phyloP scores from a whole-genome alignment of 2,797 vertebrate genomes.

The Acanthornis magna region DNA sequence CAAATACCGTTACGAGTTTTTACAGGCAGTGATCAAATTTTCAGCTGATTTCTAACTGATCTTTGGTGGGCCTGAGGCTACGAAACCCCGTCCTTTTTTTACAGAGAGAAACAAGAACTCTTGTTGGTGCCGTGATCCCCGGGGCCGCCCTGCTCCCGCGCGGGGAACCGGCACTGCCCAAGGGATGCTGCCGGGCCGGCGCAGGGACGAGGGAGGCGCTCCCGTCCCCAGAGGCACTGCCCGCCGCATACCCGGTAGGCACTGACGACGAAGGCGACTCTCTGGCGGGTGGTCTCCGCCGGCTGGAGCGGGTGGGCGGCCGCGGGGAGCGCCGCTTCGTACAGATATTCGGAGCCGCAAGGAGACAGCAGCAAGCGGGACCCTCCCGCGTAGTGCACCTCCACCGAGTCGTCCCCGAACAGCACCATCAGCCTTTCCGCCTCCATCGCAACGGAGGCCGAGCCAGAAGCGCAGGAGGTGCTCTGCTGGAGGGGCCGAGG shows the following conservation, averaged over 20 bases:
- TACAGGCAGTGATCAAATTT: accelerated
- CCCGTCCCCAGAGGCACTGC: not conserved
- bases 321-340: slow-evolving; percentile 67
- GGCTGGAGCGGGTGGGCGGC: slow-evolving; percentile 75
- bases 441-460: not conserved
- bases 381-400: slow-evolving; percentile 76
- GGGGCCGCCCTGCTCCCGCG: too few species aligned
- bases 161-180: not conserved
- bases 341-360: slow-evolving; percentile 85
- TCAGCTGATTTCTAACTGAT: not conserved
- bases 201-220: not conserved
- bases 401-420: slow-evolving; percentile 83
- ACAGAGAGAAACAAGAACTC: not conserved
- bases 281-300: slow-evolving; percentile 74
- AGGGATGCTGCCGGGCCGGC: not conserved
- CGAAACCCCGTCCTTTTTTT: accelerated
- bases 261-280: slow-evolving; percentile 85
- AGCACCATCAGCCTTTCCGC: slow-evolving; percentile 72
- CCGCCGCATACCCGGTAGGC: slow-evolving; percentile 75
- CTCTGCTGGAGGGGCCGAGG: accelerated
- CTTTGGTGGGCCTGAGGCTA: too few species aligned
- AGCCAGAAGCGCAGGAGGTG: accelerated
- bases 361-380: slow-evolving; percentile 82
- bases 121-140: too few species aligned
- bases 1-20: not conserved